phyloP scores from a whole-genome alignment of 2,888 invertebrate species.

The Diogma glabrata region DNA sequence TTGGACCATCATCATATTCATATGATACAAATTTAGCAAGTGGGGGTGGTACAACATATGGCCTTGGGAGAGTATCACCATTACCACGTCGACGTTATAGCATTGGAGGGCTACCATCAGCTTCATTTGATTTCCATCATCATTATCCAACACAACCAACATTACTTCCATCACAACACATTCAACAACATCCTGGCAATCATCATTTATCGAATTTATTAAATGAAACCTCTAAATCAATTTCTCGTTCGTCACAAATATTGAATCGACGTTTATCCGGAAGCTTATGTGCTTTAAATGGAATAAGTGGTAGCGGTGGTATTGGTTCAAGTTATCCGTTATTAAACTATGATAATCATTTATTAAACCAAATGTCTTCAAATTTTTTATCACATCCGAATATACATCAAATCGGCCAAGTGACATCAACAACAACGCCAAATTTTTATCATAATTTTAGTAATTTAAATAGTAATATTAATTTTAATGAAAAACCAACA shows the following conservation, averaged over 20 bases:
- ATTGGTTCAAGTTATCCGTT: slow-evolving; percentile 35
- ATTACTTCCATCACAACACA: slow-evolving; percentile 6
- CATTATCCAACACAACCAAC: not conserved
- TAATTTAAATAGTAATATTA: slow-evolving; percentile 6
- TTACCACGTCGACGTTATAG: slow-evolving; percentile 34
- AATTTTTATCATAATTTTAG: slow-evolving; percentile 17
- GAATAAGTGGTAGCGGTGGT: slow-evolving; percentile 24
- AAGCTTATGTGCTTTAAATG: slow-evolving; percentile 14
- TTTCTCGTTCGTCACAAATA: slow-evolving; percentile 36
- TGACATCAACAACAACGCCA: slow-evolving; percentile 20
- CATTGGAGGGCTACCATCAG: slow-evolving; percentile 36
- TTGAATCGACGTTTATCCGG: slow-evolving; percentile 31
- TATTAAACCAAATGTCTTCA: slow-evolving; percentile 34
- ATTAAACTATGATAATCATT: slow-evolving; percentile 26
- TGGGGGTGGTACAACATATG: slow-evolving; percentile 21
- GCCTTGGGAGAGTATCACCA: slow-evolving; percentile 16
- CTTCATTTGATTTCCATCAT: slow-evolving; percentile 16
- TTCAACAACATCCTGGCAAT: slow-evolving; percentile 24
- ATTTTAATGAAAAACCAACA: slow-evolving; percentile 6
- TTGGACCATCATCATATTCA: slow-evolving; percentile 23
- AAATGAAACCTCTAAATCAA: slow-evolving; percentile 37
- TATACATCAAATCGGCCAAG: slow-evolving; percentile 29
- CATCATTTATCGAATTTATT: slow-evolving; percentile 33
- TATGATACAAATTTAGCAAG: slow-evolving; percentile 22
- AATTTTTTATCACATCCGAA: slow-evolving; percentile 37